A percentile compares a stretch with the other conserved stretches of the same genome.
These are phyloP conservation scores for Melipona beecheii DNA, from an alignment of 2,888 invertebrate species.

Conservation along the genomic window DNA sequence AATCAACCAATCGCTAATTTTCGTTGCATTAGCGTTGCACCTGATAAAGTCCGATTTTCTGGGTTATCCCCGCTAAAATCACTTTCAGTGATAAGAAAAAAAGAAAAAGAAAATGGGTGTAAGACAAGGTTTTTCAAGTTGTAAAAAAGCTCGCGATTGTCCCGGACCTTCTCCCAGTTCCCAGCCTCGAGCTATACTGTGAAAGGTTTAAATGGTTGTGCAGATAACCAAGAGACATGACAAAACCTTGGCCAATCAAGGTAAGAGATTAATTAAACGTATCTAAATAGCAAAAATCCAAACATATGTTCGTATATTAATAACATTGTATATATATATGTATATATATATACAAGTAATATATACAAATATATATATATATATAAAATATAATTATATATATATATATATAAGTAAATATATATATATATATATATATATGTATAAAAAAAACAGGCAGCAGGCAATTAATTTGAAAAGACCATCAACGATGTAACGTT, in stretches of 20 bases:
- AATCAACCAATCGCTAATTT: too few relatives aligned
- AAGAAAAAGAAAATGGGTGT: background rate
- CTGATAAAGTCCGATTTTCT: too few relatives aligned
- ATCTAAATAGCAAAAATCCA: conserved; percentile 71
- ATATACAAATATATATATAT: conserved; percentile 34
- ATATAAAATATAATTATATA: background rate
- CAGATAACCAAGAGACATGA: background rate
- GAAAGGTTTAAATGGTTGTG: background rate
- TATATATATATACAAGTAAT: conserved; percentile 39
- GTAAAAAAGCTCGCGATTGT: background rate
- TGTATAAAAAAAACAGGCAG: conserved; percentile 77
- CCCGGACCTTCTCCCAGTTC: background rate
- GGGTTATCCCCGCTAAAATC: too few relatives aligned
- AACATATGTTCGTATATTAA: conserved; percentile 73
- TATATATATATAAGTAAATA: conserved; percentile 35
- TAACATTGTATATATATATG: conserved; percentile 54
- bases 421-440: conserved; percentile 37
- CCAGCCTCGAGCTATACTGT: background rate
- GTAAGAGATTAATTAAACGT: conserved; percentile 66
- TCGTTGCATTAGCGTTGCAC: too few relatives aligned
- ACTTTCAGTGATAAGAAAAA: background rate
- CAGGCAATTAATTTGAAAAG: conserved; percentile 80
- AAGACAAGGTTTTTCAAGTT: accelerated
- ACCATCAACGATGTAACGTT: conserved; percentile 76
- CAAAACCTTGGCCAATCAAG: conserved; percentile 72